These are phyloP conservation scores for Turritopsis dohrnii DNA, from an alignment of 30 jellyfish, hydroid and myxozoan species.

Conservation along the genomic window DNA sequence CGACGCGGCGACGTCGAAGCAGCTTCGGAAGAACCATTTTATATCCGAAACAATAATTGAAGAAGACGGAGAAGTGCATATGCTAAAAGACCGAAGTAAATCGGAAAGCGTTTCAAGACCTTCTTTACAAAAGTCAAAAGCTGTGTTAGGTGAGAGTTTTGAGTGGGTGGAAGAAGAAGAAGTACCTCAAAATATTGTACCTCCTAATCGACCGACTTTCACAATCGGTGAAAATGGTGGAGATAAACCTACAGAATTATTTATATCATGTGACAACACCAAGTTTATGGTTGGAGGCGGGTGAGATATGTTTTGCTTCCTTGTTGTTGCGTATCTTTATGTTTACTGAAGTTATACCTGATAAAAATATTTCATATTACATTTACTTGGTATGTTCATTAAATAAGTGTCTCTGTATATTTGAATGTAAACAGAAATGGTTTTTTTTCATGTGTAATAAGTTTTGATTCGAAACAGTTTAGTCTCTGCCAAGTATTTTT, in stretches of 20 bases:
- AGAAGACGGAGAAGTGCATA: conserved; percentile 30
- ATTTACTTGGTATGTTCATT: too few relatives aligned
- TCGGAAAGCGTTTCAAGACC: not conserved
- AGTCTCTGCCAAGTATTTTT: too few relatives aligned
- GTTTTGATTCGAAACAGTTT: too few relatives aligned
- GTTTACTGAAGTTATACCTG: too few relatives aligned
- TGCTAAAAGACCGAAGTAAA: not conserved
- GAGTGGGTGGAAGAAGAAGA: not conserved
- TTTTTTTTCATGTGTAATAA: too few relatives aligned
- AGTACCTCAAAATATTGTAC: not conserved
- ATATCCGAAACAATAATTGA: not conserved
- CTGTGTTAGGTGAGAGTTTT: conserved; percentile 1
- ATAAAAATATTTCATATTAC: too few relatives aligned
- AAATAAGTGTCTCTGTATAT: too few relatives aligned
- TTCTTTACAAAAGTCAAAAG: not conserved
- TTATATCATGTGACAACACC: conserved; percentile 63
- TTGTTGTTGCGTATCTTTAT: too few relatives aligned
- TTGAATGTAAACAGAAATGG: too few relatives aligned
- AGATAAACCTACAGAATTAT: conserved; percentile 29
- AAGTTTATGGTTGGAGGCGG: conserved; percentile 93
- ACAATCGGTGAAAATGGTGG: conserved; percentile 4
- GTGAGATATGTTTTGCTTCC: conserved; percentile 31
- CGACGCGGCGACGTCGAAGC: not conserved
- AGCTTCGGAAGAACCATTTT: not conserved
- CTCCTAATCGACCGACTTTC: not conserved